These are phyloP conservation scores for Octonoba sinensis DNA, from an alignment of 2,888 invertebrate genomes.

Conservation along the genomic window DNA sequence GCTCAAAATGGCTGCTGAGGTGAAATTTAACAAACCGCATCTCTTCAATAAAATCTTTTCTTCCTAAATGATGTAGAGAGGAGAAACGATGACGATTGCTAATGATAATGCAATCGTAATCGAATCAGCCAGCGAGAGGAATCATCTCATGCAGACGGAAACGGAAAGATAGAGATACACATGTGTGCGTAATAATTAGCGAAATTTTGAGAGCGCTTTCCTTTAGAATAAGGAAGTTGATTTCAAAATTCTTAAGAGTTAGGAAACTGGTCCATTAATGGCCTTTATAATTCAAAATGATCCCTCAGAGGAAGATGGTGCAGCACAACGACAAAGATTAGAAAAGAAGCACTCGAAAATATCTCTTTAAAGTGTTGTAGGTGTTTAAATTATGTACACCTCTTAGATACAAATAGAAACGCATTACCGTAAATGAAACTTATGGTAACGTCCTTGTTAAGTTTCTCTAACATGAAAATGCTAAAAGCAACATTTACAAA, in stretches of 20 bases:
- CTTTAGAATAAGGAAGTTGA: constrained; percentile 32
- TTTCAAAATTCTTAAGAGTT: constrained; percentile 40
- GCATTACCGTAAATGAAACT: too few relatives aligned
- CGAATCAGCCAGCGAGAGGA: constrained; percentile 55
- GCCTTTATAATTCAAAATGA: constrained; percentile 41
- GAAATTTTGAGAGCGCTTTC: constrained; percentile 48
- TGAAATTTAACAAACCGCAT: background rate
- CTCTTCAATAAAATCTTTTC: constrained; percentile 35
- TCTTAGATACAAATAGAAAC: too few relatives aligned
- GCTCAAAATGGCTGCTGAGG: background rate
- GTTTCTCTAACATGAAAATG: too few relatives aligned
- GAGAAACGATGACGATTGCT: constrained; percentile 63
- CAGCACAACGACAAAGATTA: constrained; percentile 10
- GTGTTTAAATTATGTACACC: too few relatives aligned
- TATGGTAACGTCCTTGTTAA: too few relatives aligned
- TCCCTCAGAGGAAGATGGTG: background rate
- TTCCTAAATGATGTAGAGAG: constrained; percentile 52
- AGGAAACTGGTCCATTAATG: constrained; percentile 32
- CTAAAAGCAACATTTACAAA: too few relatives aligned
- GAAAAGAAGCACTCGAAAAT: too few relatives aligned
- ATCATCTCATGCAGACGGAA: constrained; percentile 58
- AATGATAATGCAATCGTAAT: constrained; percentile 64
- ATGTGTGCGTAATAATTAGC: constrained; percentile 57
- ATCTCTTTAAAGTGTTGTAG: too few relatives aligned
- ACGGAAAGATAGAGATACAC: constrained; percentile 39